phyloP scores from a whole-genome alignment of 2,113 vertebrate species.

The Ammospiza caudacuta region DNA sequence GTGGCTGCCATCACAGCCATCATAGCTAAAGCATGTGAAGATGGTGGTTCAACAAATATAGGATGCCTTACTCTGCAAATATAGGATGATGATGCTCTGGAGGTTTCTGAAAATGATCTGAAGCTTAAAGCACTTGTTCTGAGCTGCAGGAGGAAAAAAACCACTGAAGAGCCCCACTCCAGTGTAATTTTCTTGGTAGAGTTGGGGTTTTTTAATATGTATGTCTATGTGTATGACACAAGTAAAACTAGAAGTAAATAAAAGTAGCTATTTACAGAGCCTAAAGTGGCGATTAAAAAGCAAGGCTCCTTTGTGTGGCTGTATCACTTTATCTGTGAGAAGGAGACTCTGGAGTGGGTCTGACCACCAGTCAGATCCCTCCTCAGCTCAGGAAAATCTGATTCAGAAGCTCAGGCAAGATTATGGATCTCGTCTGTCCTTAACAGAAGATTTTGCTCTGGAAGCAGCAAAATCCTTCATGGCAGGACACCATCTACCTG shows the following conservation, averaged over 20 bases:
- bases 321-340: not conserved
- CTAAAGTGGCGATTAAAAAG: not conserved
- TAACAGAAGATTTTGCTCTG: not conserved
- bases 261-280: not conserved
- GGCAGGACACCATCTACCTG: not conserved
- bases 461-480: not conserved
- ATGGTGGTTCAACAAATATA: not conserved
- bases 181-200: not conserved
- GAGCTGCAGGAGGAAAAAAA: not conserved
- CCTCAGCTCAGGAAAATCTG: not conserved
- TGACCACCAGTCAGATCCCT: not conserved
- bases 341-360: not conserved
- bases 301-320: not conserved
- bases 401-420: not conserved
- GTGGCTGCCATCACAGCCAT: not conserved
- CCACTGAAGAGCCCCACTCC: not conserved
- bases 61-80: not conserved
- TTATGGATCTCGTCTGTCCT: not conserved
- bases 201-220: rapidly evolving
- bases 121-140: not conserved
- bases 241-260: not conserved
- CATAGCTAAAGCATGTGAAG: not conserved
- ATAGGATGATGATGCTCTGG: not conserved
- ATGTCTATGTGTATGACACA: not conserved
- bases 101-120: not conserved